Base-by-base conservation (phyloP, 2,797 vertebrate genomes). In the Vultur gryphus region DNA sequence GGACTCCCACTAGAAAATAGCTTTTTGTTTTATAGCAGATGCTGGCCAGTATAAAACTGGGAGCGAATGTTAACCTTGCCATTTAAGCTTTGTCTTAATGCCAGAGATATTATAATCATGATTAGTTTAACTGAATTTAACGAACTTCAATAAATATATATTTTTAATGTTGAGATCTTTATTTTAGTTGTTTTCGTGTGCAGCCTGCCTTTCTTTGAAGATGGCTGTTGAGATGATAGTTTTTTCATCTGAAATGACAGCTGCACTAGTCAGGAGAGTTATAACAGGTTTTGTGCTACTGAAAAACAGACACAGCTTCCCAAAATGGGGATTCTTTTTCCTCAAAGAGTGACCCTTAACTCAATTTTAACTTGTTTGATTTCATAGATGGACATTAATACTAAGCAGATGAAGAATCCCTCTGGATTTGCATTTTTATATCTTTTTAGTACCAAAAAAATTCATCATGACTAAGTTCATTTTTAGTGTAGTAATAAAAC, bases 391-490 rank as follows among this genome's bases (percentile, higher is more conserved):
- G 83, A 46, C 51, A 59, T 49, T 93, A 90, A 89, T 69, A 48
- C 62, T 79, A 93, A 93, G 65, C 6, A 94, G 46, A 54, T 33
- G 33, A 90, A 78, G 65, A 88, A 93, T 84, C 33, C 57, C 51
- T 71, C 57, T 65, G 57, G 82, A 96, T 94, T 95, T 96, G 79
- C 94, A 79, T 88, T 95, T 95, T 93, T 75, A 71, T 80, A 37
- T 49, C 7, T 29, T 82, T 93, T 91, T 70, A 81, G 57, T 29
- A 77, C 55, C 39, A 61, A 92, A 95, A 76, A 69, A 54, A 16
- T 2, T 70, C 23, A 41, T 88, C 35, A 10, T 41, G 49, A 90
- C 51, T 33, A 72, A 86, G 51, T 85, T 89, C 3, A 58, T 70
- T 95, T 89, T 82, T 61, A 91, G 76, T 58, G 31, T 62, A 57